Evolutionary conservation across 2,888 invertebrate species (phyloP), one percentile per base, ranked within the genome.

Genomic region (Eilema depressum): DNA sequence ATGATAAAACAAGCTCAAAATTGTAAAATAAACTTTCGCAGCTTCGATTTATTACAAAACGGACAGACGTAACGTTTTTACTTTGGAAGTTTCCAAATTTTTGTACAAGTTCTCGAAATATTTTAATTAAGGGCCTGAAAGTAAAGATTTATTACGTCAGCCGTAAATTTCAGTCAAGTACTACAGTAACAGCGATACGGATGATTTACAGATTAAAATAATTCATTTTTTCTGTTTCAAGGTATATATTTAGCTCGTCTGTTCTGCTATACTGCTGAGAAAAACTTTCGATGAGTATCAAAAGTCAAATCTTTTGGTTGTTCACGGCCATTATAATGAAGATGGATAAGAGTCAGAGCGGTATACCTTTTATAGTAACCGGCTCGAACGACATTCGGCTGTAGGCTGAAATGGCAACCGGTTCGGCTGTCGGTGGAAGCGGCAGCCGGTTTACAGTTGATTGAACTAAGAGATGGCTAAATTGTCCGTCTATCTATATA

Each of bases 131-230:
- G 25, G 64, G 60, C 62, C 57, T 61, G 66, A 66, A 73, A 69
- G 76, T 70, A 63, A 68, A 20, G 71, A 81, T 81, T 79, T 81
- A 81, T 80, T 47, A 25, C 69, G 63, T 33, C 2, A 56, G 76
- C n/a, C 41, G 73, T 81, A 78, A 79, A 81, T 81, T 77, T 68
- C 60, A 41, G 72, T 71, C 67, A 59, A 70, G 41, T 59, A 71
- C 69, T 63, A 57, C 33, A 53, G 56, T 69, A 71, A 67, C 67
- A 33, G 69, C 47, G 76, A 64, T 73, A 73, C 69, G 56, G 64
- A 23, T 66, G 73, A 71, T 71, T 78, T 73, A 60, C 3, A n/a
- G 65, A 64, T 80, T 65, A 63, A 41, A 61, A 20, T 64, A 66
- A 68, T 74, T 64, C 20, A 69, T 63, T 63, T n/a, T n/a, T 33